phyloP scores from a whole-genome alignment of 2,113 vertebrate genomes.

The Balaeniceps rex region DNA sequence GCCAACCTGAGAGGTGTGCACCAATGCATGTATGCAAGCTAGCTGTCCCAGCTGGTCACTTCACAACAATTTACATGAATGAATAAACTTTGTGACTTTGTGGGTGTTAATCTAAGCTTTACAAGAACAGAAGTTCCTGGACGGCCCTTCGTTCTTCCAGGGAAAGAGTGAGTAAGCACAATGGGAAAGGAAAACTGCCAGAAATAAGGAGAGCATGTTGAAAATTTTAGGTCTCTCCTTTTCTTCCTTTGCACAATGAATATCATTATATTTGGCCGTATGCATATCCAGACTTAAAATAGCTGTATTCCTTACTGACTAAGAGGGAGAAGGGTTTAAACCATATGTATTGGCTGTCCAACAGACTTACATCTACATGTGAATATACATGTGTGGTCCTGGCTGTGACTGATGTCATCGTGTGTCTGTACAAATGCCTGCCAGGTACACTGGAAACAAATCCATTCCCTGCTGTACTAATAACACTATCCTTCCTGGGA shows the following conservation, averaged over 20 bases:
- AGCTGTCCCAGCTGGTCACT: neutral
- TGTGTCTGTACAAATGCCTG: neutral
- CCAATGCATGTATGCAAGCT: neutral
- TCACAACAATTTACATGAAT: neutral
- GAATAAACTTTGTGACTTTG: neutral
- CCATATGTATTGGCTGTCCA: constrained; percentile 1
- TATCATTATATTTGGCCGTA: neutral
- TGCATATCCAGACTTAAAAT: constrained; percentile 19
- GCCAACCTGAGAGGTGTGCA: neutral
- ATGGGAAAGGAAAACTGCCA: neutral
- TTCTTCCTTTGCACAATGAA: neutral
- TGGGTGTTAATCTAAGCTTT: neutral
- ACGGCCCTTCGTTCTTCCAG: neutral
- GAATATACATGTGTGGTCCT: constrained; percentile 52
- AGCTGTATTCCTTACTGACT: constrained; percentile 3
- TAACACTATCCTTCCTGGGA: neutral
- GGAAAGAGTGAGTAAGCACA: neutral
- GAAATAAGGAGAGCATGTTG: neutral
- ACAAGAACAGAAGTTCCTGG: neutral
- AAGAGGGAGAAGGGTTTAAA: neutral
- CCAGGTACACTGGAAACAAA: constrained; percentile 30
- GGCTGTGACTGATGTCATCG: neutral
- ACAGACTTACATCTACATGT: neutral
- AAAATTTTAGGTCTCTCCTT: neutral
- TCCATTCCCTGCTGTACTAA: neutral